Evolutionary conservation across 2,797 vertebrate genomes (phyloP), one percentile per base, ranked within the genome.

Genomic region (Aulostomus chinensis): DNA sequence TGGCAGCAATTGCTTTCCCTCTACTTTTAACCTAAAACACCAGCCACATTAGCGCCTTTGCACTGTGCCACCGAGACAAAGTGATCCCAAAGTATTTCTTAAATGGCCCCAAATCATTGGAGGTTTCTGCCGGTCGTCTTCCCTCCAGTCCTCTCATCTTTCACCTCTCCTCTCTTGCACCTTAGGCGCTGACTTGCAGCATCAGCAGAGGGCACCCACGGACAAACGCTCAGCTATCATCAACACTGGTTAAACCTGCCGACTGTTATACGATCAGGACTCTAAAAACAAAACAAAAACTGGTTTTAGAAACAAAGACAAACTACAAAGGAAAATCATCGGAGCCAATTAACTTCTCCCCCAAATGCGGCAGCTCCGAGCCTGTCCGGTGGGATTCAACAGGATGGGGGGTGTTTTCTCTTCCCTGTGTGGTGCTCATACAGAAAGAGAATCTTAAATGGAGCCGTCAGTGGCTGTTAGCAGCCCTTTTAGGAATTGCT

Each of bases 331-430:
- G 14, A 11, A 2, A 12, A 29, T 7, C 15, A 68, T 74, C 42
- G 48, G 43, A 58, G 45, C 20, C 54, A 31, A 70, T 72, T 57
- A 54, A 58, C n/a, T 17, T 10, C 5, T 12, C 56, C 21, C 50
- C 31, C n/a, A 46, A 66, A 51, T 13, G 41, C 59, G 51, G 9
- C 48, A n/a, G n/a, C n/a, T 35, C 6, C 1, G 18, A 59, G 37
- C 5, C 11, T n/a, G 40, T 45, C 67, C 33, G 24, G 32, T 40
- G 55, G 49, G 52, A 67, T 32, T 54, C 45, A 28, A 50, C 16
- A 17, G 24, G 12, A 48, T 29, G 1, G 2, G 21, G 32, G 18
- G 36, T 21, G 54, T 37, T 37, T 26, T 35, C 28, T 50, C 16
- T 38, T 14, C 15, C 9, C 12, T 25, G 14, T 11, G 15, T 4